A percentile compares a stretch with the other conserved stretches of the same genome.
These are phyloP conservation scores for Hormaphis cornu DNA, from an alignment of 1,140 invertebrate genomes.

Conservation along the genomic window DNA sequence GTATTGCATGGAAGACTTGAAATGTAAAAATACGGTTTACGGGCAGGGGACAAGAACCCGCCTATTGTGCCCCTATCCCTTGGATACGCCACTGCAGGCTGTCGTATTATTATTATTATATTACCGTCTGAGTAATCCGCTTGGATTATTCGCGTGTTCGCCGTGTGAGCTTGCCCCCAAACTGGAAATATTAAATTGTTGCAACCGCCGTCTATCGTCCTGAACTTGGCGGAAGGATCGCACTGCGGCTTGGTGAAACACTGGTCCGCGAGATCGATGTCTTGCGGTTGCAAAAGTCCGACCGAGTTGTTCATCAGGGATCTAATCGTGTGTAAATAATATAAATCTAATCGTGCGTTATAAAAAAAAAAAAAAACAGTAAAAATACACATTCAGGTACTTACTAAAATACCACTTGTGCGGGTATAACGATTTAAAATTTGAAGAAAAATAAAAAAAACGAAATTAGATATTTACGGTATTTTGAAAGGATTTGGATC, in stretches of 20 bases:
- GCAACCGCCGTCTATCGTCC: slow-evolving; percentile 72
- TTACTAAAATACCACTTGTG: too few relatives aligned
- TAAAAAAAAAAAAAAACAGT: too few relatives aligned
- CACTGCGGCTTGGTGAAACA: background rate
- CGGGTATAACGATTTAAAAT: background rate
- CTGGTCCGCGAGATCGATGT: background rate
- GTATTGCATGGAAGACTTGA: too few relatives aligned
- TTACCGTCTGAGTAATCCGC: slow-evolving; percentile 74
- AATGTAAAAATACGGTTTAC: too few relatives aligned
- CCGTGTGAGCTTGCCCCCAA: slow-evolving; percentile 62
- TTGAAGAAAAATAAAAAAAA: background rate
- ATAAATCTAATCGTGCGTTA: too few relatives aligned
- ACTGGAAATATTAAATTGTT: slow-evolving; percentile 66
- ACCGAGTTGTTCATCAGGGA: background rate
- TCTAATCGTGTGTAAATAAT: background rate
- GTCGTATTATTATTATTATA: too few relatives aligned
- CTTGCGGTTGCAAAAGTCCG: background rate
- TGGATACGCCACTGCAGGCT: too few relatives aligned
- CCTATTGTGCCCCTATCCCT: too few relatives aligned
- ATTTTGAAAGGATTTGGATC: background rate
- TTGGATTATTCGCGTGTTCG: slow-evolving; percentile 65
- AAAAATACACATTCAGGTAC: too few relatives aligned
- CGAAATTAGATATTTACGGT: background rate
- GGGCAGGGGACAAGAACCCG: too few relatives aligned
- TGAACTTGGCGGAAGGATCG: slow-evolving; percentile 46